Conservation (phyloP, 2,797 vertebrate genomes). For the Netta rufina region DNA sequence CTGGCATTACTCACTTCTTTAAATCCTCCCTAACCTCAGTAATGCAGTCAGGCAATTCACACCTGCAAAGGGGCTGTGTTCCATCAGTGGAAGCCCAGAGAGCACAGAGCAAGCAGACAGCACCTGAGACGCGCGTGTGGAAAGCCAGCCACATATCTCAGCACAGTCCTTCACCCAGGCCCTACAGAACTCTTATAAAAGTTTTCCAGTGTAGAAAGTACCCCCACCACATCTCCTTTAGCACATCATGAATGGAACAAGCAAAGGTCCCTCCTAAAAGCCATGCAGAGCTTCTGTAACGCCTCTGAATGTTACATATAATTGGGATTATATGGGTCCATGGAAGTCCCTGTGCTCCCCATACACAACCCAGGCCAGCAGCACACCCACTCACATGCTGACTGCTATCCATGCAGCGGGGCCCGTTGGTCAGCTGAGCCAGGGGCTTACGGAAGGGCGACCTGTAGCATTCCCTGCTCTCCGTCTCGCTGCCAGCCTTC, state of each 20-base stretch:
- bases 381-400: constrained; percentile 85
- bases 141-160: background rate
- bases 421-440: constrained; percentile 79
- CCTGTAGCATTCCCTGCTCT: constrained; percentile 74
- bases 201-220: background rate
- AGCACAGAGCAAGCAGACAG: background rate
- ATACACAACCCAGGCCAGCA: background rate
- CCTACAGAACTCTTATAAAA: background rate
- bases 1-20: background rate
- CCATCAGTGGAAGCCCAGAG: too few relatives aligned
- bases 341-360: background rate
- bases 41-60: background rate
- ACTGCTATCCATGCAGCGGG: constrained; percentile 82
- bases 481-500: constrained; percentile 61
- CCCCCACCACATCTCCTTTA: background rate
- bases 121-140: background rate
- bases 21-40: background rate
- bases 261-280: background rate
- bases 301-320: background rate
- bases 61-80: background rate
- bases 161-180: background rate
- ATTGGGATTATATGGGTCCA: background rate
- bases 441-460: constrained; percentile 90
- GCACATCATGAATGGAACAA: background rate
- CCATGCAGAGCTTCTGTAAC: too few relatives aligned